Evolutionary conservation across 2,797 vertebrate species (phyloP), one percentile per base, ranked within the genome.

Genomic region (Anguilla marmorata): DNA sequence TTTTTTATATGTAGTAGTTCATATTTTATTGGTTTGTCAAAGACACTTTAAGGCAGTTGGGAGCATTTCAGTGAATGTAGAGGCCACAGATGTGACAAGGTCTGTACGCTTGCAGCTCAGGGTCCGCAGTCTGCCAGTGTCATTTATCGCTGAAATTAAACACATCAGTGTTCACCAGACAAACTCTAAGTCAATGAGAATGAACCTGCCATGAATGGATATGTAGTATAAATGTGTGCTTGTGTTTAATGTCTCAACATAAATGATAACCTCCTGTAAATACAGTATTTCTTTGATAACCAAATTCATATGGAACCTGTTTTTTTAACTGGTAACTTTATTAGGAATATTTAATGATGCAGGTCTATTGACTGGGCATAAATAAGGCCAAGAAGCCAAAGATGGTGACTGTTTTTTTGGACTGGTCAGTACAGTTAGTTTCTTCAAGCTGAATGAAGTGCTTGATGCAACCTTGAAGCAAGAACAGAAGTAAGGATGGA

Each of bases 31-130:
- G 84, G 30, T 27, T 30, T 56, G 4, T 58, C 83, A 56, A 82
- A 82, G 83, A 84, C 27, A 56, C 83, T 30, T 84, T 84, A 84
- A 30, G n/a, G 83, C 83, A 54, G 8, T 54, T 56, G 12, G 79
- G 79, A 82, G 45, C 41, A 82, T 8, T 24, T 14, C 4, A 82
- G 45, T 82, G 45, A 82, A 82, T 24, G 45, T 8, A n/a, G 79
- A 82, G 27, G 79, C 79, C 79, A 82, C 45, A n/a, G 45, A 50
- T 50, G 24, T 82, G 45, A 50, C 79, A 50, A 24, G 79, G 27
- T 50, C 19, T 21, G 41, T 50, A 8, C 41, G 79, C 41, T 82
- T 50, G 79, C 45, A 0, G 21, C 45, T 50, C 79, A 82, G 45
- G 41, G 45, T n/a, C 21, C 19, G 16, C 14, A 12, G 37, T 45